These are phyloP conservation scores for Adrianichthys oophorus DNA, from an alignment of 2,797 vertebrate species.

Conservation along the genomic window DNA sequence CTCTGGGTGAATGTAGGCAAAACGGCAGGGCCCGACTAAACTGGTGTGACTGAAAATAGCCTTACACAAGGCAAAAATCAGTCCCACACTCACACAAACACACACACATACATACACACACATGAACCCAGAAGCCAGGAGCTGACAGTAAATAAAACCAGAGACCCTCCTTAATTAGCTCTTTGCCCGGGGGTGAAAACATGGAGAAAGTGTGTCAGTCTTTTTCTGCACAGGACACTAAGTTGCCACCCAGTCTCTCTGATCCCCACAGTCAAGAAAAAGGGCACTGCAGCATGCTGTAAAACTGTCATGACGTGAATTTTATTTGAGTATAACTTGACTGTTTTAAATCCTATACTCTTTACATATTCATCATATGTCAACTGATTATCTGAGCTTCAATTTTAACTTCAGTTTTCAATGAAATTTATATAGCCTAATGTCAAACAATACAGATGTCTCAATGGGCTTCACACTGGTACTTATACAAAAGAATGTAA, in stretches of 20 bases:
- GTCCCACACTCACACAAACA: constrained; percentile 1
- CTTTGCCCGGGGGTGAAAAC: constrained; percentile 64
- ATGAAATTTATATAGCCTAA: too few species aligned
- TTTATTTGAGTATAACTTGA: constrained; percentile 2
- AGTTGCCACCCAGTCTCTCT: constrained; percentile 44
- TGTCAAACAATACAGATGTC: too few species aligned
- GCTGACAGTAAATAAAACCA: constrained; percentile 77
- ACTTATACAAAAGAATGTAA: too few species aligned
- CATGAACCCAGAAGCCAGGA: constrained; percentile 51
- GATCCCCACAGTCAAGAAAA: constrained; percentile 39
- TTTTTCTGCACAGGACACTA: constrained; percentile 58
- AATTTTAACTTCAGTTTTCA: too few species aligned
- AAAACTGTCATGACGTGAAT: constrained; percentile 7
- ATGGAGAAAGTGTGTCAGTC: constrained; percentile 75
- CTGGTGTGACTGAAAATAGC: constrained; percentile 67
- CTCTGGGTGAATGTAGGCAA: constrained; percentile 55
- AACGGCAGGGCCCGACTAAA: constrained; percentile 65
- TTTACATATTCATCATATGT: constrained; percentile 1
- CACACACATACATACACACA: constrained; percentile 27
- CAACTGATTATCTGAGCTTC: neutral
- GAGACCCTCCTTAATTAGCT: constrained; percentile 75
- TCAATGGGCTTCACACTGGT: too few species aligned
- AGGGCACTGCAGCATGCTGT: constrained; percentile 12
- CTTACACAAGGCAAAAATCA: constrained; percentile 49
- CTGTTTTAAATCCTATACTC: constrained; percentile 15